These are phyloP conservation scores for Fukomys damarensis DNA, from an alignment of 2,113 vertebrate species.

Conservation along the genomic window DNA sequence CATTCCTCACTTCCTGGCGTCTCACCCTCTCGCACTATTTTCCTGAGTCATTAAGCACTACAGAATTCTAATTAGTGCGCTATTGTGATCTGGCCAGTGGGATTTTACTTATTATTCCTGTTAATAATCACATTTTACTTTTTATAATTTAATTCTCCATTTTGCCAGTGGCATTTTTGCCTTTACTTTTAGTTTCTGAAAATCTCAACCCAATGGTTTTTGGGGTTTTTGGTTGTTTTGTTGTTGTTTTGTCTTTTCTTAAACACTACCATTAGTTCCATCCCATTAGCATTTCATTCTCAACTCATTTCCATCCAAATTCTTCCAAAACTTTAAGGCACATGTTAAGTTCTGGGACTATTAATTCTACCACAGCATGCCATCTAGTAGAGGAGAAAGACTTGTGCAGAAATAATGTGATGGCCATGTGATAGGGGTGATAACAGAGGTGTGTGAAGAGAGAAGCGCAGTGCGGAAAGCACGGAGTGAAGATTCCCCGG, in stretches of 20 bases:
- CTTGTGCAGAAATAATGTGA: slow-evolving; percentile 7
- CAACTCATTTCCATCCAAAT: slow-evolving; percentile 45
- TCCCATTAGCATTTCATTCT: slow-evolving; percentile 56
- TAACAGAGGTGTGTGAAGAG: slow-evolving; percentile 30
- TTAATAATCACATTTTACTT: slow-evolving; percentile 43
- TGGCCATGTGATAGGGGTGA: not conserved
- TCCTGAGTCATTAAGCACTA: slow-evolving; percentile 14
- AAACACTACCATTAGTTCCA: slow-evolving; percentile 43
- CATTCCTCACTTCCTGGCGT: not conserved
- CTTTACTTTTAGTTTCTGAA: slow-evolving; percentile 9
- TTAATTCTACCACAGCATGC: slow-evolving; percentile 50
- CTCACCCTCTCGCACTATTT: not conserved
- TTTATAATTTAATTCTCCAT: not conserved
- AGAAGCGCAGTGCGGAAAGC: not conserved
- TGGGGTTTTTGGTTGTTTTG: not conserved
- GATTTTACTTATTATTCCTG: not conserved
- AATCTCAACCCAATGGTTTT: not conserved
- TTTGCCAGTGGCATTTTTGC: not conserved
- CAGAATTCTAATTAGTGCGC: slow-evolving; percentile 23
- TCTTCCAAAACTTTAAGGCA: slow-evolving; percentile 52
- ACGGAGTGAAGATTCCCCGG: not conserved
- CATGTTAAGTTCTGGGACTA: slow-evolving; percentile 5
- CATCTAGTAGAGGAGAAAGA: slow-evolving; percentile 25
- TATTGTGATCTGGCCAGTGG: not conserved
- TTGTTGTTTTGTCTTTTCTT: not conserved